phyloP scores from a whole-genome alignment of 1,140 invertebrate genomes.

The Trachelipus rathkii region DNA sequence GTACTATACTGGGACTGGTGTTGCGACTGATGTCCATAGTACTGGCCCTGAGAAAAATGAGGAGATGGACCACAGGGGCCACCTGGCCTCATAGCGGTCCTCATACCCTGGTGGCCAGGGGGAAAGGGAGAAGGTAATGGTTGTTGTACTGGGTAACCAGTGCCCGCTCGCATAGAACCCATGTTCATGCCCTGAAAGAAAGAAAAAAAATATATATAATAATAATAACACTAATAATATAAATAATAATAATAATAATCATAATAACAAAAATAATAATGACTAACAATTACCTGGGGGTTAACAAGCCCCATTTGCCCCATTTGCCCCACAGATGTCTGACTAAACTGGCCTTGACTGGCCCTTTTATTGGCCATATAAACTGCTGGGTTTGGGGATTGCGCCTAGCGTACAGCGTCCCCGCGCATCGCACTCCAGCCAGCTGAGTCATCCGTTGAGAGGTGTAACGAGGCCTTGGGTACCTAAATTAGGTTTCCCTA shows the following conservation, averaged over 20 bases:
- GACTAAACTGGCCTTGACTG: constrained; percentile 35
- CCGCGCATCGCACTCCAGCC: no score
- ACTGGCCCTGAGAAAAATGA: constrained; percentile 28
- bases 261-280: neutral
- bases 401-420: no score
- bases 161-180: constrained; percentile 37
- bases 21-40: constrained; percentile 39
- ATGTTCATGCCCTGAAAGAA: constrained; percentile 33
- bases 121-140: constrained; percentile 45
- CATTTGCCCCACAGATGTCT: constrained; percentile 34
- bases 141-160: constrained; percentile 42
- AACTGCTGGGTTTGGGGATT: constrained; percentile 71
- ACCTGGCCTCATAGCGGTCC: constrained; percentile 37
- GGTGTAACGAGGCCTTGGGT: no score
- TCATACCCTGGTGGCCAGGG: constrained; percentile 40
- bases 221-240: neutral
- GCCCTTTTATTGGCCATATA: constrained; percentile 72
- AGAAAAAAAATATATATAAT: neutral
- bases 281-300: neutral
- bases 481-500: no score
- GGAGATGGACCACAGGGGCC: constrained; percentile 35
- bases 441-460: no score
- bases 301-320: constrained; percentile 26
- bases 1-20: constrained; percentile 41
- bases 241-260: constrained; percentile 2